Base-by-base conservation (phyloP, 2,797 vertebrate species). In the Molossus alvarezi region DNA sequence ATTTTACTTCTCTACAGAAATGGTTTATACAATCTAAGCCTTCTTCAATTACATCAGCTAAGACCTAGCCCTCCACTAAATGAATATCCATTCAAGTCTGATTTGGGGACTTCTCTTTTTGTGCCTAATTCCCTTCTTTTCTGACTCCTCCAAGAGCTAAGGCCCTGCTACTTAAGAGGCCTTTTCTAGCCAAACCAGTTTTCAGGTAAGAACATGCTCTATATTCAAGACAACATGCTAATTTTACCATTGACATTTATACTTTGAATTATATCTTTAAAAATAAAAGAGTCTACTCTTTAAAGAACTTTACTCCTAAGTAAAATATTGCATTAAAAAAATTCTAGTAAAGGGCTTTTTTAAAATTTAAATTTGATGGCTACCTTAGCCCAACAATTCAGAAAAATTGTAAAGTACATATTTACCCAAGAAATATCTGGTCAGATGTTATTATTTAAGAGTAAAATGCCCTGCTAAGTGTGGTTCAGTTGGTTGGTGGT, bases 1-100 rank as follows among this genome's bases (percentile, higher is more conserved):
- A 87, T 87, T 37, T 75, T 75, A 41, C 64, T 88, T 95, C 27
- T 62, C 79, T 71, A 53, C 9, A 9, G 2, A 93, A 88, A 81
- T 65, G 87, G 23, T 72, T 41, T 65, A 82, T 1, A 71, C 10
- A 62, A 64, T 55, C 9, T 37, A 65, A 86, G 57, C 0, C 33
- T 77, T 86, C 12, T 41, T 86, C 25, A 21, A 23, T 29, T 92
- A 27, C n/a, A 11, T 82, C 17, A 82, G 9, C 45, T 91, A 81
- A 67, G 33, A 20, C 14, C 29, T 45, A 75, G 6, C 8, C 23
- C 3, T 91, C 29, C 55, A 73, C 27, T 77, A 76, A 86, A 72
- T 71, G 23, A 92, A 57, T 29, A n/a, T 53, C 5, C 29, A 7
- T 57, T 87, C 29, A 71, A 58, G 53, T 62, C 23, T 75, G n/a